Base-by-base conservation (phyloP, 2,888 invertebrate species). In the Philereme transversata region DNA sequence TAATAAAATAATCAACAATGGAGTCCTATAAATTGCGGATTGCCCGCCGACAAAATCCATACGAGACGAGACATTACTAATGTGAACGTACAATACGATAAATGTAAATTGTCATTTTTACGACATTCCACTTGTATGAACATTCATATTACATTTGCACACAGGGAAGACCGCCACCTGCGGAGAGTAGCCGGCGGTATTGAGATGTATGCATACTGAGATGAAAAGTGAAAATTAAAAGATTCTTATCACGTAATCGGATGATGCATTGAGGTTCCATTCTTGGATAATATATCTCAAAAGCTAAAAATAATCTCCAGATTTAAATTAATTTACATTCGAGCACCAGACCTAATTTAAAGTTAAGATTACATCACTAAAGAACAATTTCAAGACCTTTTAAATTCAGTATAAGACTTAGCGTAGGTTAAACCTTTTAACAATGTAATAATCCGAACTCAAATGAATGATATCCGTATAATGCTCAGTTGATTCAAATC, bases 1-100 rank as follows among this genome's bases (percentile, higher is more conserved):
- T 83, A 83, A 86, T 87, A 87, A 88, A 87, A 88, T 86, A 85
- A 87, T 88, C 85, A 85, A 85, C 86, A 84, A 84, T 82, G 77
- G 75, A 69, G 73, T 75, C 82, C 76, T 83, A 90, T 90, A 90
- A 89, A 89, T 89, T 78, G 80, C 77, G 76, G 86, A 88, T 88
- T 86, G 83, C 88, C 86, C 79, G 87, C 88, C 87, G 88, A 90
- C 88, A 87, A 86, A 86, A 84, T 76, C 83, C 81, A 84, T 84
- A 84, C 78, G 76, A 79, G 84, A 84, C 83, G 83, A 77, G 76
- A 77, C 84, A 87, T 89, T 86, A 87, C 80, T 86, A 86, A 86
- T 84, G 81, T 71, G 70, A 82, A 84, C 84, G 75, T 77, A 81
- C 81, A 78, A 72, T 72, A 81, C 79, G 79, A 87, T 87, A 87